phyloP scores from a whole-genome alignment of 2,113 vertebrate genomes.

The Phrynocephalus versicolor region DNA sequence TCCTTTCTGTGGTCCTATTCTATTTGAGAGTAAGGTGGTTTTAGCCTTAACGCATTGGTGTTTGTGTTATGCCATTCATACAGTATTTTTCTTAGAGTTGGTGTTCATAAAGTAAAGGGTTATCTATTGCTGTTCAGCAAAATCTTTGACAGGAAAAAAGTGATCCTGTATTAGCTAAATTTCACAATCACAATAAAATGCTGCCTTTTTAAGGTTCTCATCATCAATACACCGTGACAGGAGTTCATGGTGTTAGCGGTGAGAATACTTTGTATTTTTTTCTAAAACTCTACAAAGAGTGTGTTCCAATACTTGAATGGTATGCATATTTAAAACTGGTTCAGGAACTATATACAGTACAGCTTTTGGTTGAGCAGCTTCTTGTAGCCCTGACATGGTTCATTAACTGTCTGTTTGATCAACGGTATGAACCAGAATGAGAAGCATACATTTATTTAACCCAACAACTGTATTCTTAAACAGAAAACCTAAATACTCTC shows the following conservation, averaged over 20 bases:
- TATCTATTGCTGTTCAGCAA: conserved; percentile 36
- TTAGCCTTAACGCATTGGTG: neutral
- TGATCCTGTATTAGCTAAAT: conserved; percentile 45
- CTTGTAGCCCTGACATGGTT: conserved; percentile 22
- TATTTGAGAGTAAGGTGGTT: too few species aligned
- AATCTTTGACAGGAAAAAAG: neutral
- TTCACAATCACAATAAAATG: conserved; percentile 28
- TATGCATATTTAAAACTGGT: conserved; percentile 38
- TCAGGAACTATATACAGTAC: conserved; percentile 39
- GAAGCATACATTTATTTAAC: conserved; percentile 24
- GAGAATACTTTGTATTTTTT: conserved; percentile 35
- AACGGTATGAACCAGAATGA: conserved; percentile 31
- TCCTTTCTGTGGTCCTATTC: too few species aligned
- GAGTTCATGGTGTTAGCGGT: conserved; percentile 47
- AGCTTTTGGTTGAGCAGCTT: conserved; percentile 28
- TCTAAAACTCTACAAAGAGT: conserved; percentile 17
- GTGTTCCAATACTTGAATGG: conserved; percentile 51
- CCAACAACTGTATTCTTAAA: conserved; percentile 21
- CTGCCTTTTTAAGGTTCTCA: conserved; percentile 58
- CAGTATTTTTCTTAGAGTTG: conserved; percentile 51
- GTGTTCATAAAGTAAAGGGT: conserved; percentile 26
- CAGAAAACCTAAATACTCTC: conserved; percentile 47
- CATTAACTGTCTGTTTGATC: conserved; percentile 18
- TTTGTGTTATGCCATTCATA: conserved; percentile 37
- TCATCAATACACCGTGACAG: conserved; percentile 48